A percentile compares a stretch with the other conserved stretches of the same genome.
phyloP scores from a whole-genome alignment of 2,888 invertebrate species.

The Creontiades dilutus region DNA sequence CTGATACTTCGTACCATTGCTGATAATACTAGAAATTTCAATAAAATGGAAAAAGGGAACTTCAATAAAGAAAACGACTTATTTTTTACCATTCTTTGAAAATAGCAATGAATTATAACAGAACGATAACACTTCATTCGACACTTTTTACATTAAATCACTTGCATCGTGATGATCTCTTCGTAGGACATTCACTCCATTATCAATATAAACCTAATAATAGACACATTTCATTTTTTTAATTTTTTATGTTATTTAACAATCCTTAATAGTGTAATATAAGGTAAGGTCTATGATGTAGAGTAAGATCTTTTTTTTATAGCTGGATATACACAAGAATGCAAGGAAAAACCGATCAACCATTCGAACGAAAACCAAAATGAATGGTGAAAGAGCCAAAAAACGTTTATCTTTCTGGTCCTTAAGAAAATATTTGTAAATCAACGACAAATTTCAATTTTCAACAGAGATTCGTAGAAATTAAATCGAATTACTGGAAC shows the following conservation, averaged over 20 bases:
- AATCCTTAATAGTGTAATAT: constrained; percentile 67
- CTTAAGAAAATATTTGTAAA: too few species aligned
- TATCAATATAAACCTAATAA: constrained; percentile 72
- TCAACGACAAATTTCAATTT: too few species aligned
- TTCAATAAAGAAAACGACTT: constrained; percentile 45
- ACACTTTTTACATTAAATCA: constrained; percentile 72
- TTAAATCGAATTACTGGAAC: neutral
- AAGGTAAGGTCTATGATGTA: constrained; percentile 70
- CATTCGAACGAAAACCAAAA: neutral
- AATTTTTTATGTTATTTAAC: constrained; percentile 65
- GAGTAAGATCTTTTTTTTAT: constrained; percentile 63
- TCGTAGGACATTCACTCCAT: constrained; percentile 48
- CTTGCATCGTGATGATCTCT: constrained; percentile 39
- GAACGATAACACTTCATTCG: constrained; percentile 73
- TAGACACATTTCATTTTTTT: constrained; percentile 71
- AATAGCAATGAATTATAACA: constrained; percentile 74
- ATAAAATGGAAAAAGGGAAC: neutral
- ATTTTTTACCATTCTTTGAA: constrained; percentile 74
- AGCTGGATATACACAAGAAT: constrained; percentile 73
- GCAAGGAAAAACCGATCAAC: constrained; percentile 57
- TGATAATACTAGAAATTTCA: too few species aligned
- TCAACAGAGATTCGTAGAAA: neutral
- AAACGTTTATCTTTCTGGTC: too few species aligned
- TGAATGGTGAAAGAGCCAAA: too few species aligned
- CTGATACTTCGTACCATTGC: too few species aligned